Evolutionary conservation across 1,140 invertebrate genomes (phyloP).

Genomic region (Hycleus phaleratus): DNA sequence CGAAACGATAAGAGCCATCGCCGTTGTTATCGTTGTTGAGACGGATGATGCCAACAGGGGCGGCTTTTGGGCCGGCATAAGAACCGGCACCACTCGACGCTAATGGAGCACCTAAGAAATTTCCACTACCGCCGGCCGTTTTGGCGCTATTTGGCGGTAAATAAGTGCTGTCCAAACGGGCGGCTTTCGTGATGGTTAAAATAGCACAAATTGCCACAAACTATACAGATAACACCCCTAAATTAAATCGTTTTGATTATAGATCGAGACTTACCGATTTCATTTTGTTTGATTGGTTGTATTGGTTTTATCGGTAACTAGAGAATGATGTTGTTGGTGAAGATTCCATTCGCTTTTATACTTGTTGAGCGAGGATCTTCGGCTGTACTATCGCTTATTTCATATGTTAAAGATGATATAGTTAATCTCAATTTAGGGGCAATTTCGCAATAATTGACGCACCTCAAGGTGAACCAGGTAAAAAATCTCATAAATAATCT

Average conservation of each 20-base stretch:
- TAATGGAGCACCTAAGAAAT: conserved; percentile 6
- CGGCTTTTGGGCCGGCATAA: not conserved
- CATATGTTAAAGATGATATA: conserved; percentile 5
- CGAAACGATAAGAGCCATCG: conserved; percentile 46
- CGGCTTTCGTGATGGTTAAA: conserved; percentile 9
- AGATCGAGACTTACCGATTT: conserved; percentile 2
- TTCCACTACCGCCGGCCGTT: conserved; percentile 5
- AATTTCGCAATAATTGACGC: not conserved
- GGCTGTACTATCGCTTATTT: not conserved
- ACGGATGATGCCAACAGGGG: conserved; percentile 35
- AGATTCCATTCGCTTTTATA: conserved; percentile 15
- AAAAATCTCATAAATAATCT: no score
- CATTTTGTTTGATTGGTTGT: not conserved
- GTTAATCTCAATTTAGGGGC: conserved; percentile 7
- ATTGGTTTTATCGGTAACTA: conserved; percentile 2
- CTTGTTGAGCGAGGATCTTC: conserved; percentile 2
- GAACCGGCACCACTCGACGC: not conserved
- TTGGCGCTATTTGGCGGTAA: conserved; percentile 22
- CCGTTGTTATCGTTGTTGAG: conserved; percentile 46
- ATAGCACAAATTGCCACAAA: no score
- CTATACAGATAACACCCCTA: no score
- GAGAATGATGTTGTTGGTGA: conserved; percentile 1
- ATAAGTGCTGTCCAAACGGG: conserved; percentile 27
- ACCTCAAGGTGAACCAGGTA: no score
- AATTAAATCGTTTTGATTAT: no score